Conservation (phyloP, 2,888 invertebrate genomes). For the Tetanocera ferruginea region DNA sequence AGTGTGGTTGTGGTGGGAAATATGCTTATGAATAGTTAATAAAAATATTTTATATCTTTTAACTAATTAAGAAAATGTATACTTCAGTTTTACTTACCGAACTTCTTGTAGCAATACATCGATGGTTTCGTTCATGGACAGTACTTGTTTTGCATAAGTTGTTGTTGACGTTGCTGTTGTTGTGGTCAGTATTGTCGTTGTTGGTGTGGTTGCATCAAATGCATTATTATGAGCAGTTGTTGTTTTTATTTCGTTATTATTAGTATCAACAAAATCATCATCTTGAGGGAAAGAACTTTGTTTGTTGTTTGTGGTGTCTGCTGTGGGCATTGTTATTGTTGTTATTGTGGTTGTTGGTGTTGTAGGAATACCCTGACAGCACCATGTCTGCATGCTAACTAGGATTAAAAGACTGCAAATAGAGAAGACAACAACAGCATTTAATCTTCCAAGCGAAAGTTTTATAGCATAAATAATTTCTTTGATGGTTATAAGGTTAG, state of each 20-base stretch:
- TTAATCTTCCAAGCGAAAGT: not conserved
- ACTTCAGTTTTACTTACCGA: not conserved
- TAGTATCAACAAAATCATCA: not conserved
- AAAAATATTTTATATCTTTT: not conserved
- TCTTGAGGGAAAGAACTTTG: not conserved
- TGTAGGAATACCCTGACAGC: constrained; percentile 49
- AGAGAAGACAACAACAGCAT: not conserved
- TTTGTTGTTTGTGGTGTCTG: not conserved
- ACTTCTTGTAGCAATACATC: not conserved
- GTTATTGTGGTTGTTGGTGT: constrained; percentile 22
- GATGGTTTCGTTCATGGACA: constrained; percentile 20
- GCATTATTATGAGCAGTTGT: not conserved
- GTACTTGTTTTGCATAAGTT: not conserved
- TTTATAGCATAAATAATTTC: not conserved
- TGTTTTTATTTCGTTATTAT: not conserved
- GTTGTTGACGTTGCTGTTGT: not conserved
- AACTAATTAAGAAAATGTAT: not conserved
- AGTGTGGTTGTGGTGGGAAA: not conserved
- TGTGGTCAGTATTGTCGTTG: not conserved
- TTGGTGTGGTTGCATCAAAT: not conserved
- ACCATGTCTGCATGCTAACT: constrained; percentile 45
- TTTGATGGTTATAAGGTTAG: too few species aligned
- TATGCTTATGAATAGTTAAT: not conserved
- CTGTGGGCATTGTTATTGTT: not conserved
- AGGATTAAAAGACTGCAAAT: constrained; percentile 43